Conservation (phyloP, 1,140 invertebrate species). For the Drosophila quadrilineata region DNA sequence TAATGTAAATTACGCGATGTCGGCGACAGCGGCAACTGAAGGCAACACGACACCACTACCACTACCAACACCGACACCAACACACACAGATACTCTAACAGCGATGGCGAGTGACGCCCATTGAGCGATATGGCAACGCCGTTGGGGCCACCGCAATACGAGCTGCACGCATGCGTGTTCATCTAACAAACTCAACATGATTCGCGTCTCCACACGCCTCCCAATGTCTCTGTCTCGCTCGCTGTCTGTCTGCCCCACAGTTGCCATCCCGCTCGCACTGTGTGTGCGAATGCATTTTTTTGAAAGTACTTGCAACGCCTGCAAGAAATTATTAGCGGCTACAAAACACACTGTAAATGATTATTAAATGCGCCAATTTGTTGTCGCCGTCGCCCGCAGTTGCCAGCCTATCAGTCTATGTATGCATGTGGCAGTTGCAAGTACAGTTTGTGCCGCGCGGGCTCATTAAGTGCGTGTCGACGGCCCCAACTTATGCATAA, state of each 20-base stretch:
- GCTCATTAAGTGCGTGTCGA: constrained; percentile 77
- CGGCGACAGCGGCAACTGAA: constrained; percentile 65
- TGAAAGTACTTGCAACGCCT: constrained; percentile 70
- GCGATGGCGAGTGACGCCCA: constrained; percentile 48
- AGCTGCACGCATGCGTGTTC: constrained; percentile 42
- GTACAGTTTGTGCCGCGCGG: constrained; percentile 29
- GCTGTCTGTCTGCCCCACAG: neutral
- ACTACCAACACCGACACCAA: constrained; percentile 17
- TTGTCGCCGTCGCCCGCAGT: constrained; percentile 31
- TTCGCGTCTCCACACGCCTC: neutral
- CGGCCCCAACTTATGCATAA: constrained; percentile 62
- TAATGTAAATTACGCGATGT: constrained; percentile 75
- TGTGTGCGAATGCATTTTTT: constrained; percentile 49
- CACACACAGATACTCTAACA: too few species aligned
- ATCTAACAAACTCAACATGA: too few species aligned
- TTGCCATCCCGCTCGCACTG: neutral
- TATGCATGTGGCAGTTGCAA: constrained; percentile 32
- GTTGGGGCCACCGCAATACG: constrained; percentile 36
- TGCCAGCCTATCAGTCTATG: too few species aligned
- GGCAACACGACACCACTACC: constrained; percentile 32
- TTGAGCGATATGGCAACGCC: constrained; percentile 67
- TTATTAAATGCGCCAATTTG: constrained; percentile 78
- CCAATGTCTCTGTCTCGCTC: neutral
- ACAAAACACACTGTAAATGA: constrained; percentile 67
- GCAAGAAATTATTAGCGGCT: constrained; percentile 69